phyloP scores from a whole-genome alignment of 2,113 vertebrate species.

The Todiramphus chloris region DNA sequence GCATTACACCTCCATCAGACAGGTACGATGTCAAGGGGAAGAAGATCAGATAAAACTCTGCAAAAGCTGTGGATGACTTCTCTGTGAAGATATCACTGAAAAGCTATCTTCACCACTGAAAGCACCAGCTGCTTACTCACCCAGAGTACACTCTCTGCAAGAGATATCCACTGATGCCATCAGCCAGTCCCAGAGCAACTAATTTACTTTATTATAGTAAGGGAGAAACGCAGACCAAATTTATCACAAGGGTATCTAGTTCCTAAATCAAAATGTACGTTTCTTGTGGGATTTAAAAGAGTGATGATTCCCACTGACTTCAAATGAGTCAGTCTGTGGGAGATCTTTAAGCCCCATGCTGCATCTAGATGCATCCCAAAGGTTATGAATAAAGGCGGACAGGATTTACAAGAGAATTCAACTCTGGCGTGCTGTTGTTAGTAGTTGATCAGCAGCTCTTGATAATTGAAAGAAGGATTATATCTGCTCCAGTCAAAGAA shows the following conservation, averaged over 20 bases:
- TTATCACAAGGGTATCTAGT: background rate
- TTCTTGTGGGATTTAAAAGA: slow-evolving; percentile 8
- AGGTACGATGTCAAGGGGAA: background rate
- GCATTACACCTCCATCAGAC: background rate
- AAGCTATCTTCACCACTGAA: background rate
- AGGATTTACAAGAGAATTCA: background rate
- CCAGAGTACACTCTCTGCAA: background rate
- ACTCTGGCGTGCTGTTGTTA: rapidly evolving
- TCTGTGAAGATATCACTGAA: background rate
- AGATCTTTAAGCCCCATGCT: background rate
- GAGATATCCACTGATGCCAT: background rate
- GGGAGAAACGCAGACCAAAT: background rate
- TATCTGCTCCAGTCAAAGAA: background rate
- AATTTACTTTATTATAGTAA: slow-evolving; percentile 21
- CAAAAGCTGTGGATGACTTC: background rate
- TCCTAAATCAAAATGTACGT: background rate
- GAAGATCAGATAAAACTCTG: background rate
- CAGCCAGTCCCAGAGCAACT: slow-evolving; percentile 14
- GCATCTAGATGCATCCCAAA: background rate
- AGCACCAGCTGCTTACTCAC: slow-evolving; percentile 14
- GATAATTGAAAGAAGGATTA: background rate
- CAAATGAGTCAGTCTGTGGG: slow-evolving; percentile 7
- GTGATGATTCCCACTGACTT: background rate
- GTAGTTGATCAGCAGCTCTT: background rate
- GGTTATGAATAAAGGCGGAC: background rate